Conservation (phyloP, 2,797 vertebrate genomes). For the Crax fasciolata region DNA sequence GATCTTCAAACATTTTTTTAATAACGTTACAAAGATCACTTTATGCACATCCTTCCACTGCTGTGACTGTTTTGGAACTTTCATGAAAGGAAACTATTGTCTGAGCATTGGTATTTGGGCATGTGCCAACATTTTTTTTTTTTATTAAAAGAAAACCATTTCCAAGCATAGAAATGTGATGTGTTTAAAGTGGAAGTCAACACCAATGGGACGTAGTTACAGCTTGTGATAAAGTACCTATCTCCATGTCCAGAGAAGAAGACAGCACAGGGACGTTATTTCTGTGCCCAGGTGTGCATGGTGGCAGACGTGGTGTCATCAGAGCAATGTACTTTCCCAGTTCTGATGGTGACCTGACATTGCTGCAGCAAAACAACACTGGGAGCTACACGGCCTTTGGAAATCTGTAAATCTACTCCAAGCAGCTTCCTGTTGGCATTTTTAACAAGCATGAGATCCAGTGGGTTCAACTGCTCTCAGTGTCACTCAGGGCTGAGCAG, state of each 20-base stretch:
- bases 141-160: background rate
- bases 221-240: background rate
- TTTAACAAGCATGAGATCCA: background rate
- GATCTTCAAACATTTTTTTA: background rate
- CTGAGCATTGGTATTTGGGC: background rate
- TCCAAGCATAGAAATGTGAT: background rate
- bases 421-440: background rate
- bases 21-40: slow-evolving; percentile 44
- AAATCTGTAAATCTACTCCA: background rate
- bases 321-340: background rate
- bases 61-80: background rate
- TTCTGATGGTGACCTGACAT: background rate
- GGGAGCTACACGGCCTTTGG: background rate
- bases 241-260: fast-evolving
- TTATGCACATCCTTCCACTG: slow-evolving; percentile 29
- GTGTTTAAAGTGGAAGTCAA: background rate
- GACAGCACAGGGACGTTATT: fast-evolving
- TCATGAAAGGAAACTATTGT: slow-evolving; percentile 47
- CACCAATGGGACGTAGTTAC: background rate
- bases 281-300: background rate
- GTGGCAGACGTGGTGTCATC: fast-evolving
- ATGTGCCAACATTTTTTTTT: background rate
- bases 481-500: background rate
- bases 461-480: background rate
- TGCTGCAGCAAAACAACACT: background rate